A percentile compares a stretch with the other conserved stretches of the same genome.
Conservation (phyloP, 2,888 invertebrate species). For the Drosophila mulleri region DNA sequence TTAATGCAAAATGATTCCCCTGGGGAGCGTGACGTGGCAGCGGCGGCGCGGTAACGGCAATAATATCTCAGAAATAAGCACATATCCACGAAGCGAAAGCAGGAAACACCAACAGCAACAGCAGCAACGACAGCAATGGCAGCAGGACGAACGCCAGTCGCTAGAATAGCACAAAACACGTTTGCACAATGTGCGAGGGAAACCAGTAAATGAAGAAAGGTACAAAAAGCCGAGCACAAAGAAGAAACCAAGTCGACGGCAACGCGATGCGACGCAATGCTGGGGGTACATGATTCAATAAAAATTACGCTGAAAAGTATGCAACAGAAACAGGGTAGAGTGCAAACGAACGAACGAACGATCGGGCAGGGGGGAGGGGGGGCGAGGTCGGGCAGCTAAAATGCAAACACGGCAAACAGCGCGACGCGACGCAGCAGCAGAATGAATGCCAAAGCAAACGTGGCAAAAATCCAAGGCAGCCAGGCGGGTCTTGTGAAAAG, state of each 20-base stretch:
- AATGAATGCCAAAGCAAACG: conserved; percentile 64
- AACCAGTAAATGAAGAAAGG: conserved; percentile 51
- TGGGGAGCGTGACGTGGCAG: conserved; percentile 52
- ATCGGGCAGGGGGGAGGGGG: neutral
- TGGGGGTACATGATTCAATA: conserved; percentile 75
- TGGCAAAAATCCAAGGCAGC: conserved; percentile 52
- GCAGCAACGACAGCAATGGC: conserved; percentile 6
- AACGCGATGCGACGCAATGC: conserved; percentile 11
- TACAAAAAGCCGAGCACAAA: conserved; percentile 29
- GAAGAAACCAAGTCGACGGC: conserved; percentile 35
- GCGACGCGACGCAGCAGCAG: conserved; percentile 33
- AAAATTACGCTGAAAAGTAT: conserved; percentile 77
- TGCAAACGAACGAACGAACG: conserved; percentile 1
- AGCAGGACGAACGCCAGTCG: conserved; percentile 17
- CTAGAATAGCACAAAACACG: conserved; percentile 43
- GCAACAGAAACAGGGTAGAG: conserved; percentile 57
- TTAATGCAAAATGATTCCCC: conserved; percentile 81
- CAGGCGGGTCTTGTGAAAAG: conserved; percentile 51
- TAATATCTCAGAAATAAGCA: conserved; percentile 57
- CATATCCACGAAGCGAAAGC: conserved; percentile 28
- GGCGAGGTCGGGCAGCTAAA: conserved; percentile 14
- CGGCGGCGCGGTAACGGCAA: conserved; percentile 40
- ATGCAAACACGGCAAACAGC: conserved; percentile 48
- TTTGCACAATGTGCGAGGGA: conserved; percentile 46
- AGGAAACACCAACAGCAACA: conserved; percentile 21